Percentiles rank a stretch among this genome's conserved stretches.
Evolutionary conservation across 2,888 invertebrate species (phyloP).

Genomic region (Peribatodes rhomboidaria): DNA sequence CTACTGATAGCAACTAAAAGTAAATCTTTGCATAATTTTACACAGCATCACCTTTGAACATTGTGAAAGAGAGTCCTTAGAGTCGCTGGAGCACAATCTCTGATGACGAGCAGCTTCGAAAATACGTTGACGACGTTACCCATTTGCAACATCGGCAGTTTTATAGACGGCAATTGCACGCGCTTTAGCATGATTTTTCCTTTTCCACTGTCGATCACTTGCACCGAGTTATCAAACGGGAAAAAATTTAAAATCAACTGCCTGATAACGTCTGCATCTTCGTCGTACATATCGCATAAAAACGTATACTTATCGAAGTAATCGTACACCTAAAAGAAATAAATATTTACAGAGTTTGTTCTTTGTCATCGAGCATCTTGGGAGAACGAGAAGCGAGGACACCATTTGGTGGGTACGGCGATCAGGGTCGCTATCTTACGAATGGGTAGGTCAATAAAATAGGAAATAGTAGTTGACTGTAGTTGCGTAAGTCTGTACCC

Average conservation of each 20-base stretch:
- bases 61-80: constrained; percentile 86
- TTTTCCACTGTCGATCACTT: constrained; percentile 89
- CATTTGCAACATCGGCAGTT: constrained; percentile 89
- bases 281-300: constrained; percentile 94
- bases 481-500: too few species aligned
- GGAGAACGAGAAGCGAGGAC: too few species aligned
- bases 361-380: too few species aligned
- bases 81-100: constrained; percentile 90
- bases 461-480: too few species aligned
- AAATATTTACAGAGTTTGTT: neutral
- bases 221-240: constrained; percentile 92
- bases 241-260: constrained; percentile 92
- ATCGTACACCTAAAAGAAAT: constrained; percentile 72
- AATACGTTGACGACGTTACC: constrained; percentile 91
- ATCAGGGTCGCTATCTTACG: too few species aligned
- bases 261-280: constrained; percentile 89
- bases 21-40: neutral
- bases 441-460: too few species aligned
- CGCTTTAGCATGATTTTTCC: constrained; percentile 88
- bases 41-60: constrained; percentile 86
- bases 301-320: constrained; percentile 87
- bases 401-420: too few species aligned
- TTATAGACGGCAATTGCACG: constrained; percentile 88
- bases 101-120: constrained; percentile 90
- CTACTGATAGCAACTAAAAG: too few species aligned